Evolutionary conservation across 2,888 invertebrate species (phyloP), one percentile per base, ranked within the genome.

Genomic region (Oeneis ivallda): DNA sequence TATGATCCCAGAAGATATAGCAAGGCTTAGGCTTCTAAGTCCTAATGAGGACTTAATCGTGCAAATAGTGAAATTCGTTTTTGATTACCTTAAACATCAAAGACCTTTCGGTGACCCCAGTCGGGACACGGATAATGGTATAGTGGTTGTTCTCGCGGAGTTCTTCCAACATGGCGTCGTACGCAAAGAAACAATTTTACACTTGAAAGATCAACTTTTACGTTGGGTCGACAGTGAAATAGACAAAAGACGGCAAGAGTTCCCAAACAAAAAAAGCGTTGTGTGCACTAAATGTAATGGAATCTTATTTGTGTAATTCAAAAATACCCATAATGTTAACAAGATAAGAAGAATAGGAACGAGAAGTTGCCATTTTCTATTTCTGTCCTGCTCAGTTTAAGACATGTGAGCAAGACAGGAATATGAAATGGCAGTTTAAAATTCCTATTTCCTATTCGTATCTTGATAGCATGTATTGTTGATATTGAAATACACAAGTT

Each of bases 131-230:
- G 92, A 92, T 63, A 86, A 86, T 41, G 82, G 85, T 2, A 86
- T 92, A n/a, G 65, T 83, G 0, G 75, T 85, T 13, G 80, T 89
- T 1, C 65, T 92, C 9, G 86, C 83, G 67, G 87, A 89, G 68
- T 92, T 92, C 71, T 92, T 92, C 76, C 87, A 89, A 73, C 86
- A 92, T 17, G 92, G 92, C 0, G 71, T 78, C 0, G 78, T 92
- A 5, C 79, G 84, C 7, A 82, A 84, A 65, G 86, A 86, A 0
- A 87, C 87, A 0, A 85, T 92, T 60, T 62, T 89, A 60, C 43
- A 71, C 57, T 75, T 92, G 70, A 91, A 86, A 69, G 78, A 84
- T 52, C 75, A 80, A 4, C 73, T 92, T 3, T 71, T 88, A 0
- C 65, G 53, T 0, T 89, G 82, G 83, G 72, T 92, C 0, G 78